Evolutionary conservation across 2,797 vertebrate genomes (phyloP).

Genomic region (Fringilla coelebs): DNA sequence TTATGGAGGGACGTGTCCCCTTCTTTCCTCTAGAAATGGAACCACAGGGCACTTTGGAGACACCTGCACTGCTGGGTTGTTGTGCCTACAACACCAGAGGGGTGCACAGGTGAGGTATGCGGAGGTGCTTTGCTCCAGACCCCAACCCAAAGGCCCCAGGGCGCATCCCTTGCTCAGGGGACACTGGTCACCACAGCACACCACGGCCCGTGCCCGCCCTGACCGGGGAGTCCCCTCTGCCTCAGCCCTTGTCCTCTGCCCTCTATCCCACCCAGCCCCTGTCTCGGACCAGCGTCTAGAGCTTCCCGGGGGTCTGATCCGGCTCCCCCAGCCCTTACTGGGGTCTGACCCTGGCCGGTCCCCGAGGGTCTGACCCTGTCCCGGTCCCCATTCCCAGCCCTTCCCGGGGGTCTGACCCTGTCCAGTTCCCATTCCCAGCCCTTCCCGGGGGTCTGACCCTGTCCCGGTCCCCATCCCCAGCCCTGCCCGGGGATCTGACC

Average conservation of each 20-base stretch:
- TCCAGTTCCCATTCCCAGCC: too few species aligned
- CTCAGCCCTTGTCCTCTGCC: background rate
- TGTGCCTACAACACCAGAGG: accelerated
- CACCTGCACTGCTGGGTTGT: accelerated
- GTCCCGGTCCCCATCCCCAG: too few species aligned
- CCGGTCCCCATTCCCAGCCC: too few species aligned
- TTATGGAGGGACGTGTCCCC: too few species aligned
- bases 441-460: too few species aligned
- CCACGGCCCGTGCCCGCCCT: background rate
- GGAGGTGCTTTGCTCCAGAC: background rate
- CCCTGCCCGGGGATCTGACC: too few species aligned
- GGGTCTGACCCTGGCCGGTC: too few species aligned
- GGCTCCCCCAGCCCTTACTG: too few species aligned
- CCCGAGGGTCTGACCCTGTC: too few species aligned
- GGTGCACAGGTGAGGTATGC: background rate
- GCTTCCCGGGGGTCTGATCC: background rate
- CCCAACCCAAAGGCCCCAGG: background rate
- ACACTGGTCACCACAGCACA: background rate
- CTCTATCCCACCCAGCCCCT: background rate
- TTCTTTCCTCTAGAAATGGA: background rate
- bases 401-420: too few species aligned
- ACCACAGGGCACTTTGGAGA: accelerated
- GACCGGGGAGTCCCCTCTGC: accelerated
- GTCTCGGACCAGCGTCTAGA: background rate
- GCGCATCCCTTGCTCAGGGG: accelerated